Evolutionary conservation across 2,888 invertebrate genomes (phyloP), one percentile per base, ranked within the genome.

Genomic region (Kryphioiulus occultus): DNA sequence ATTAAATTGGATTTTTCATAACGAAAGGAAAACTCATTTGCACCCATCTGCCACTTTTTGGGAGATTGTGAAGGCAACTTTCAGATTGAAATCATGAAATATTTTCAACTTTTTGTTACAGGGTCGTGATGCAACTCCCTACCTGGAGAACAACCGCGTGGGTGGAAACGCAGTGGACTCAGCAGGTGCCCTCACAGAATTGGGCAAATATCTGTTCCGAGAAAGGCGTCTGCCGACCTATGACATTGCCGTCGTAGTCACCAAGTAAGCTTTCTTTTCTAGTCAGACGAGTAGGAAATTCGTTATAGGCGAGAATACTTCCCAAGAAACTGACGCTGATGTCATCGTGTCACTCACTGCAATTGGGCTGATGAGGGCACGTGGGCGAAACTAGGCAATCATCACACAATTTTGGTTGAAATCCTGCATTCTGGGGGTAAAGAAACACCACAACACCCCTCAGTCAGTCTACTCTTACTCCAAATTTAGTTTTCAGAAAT

Each of bases 151-250:
- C 91, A 98, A 98, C 93, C 95, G 97, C 90, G 97, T 98, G 86
- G 97, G 97, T 89, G 94, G 97, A 89, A 98, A 98, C 92, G 98
- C 98, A 59, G 97, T 98, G 88, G 98, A 98, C 92, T 97, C 97
- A 1, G 98, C 98, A 83, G 97, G 97, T 84, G 98, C 98, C 89
- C 94, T 98, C 90, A 98, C 98, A 89, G 98, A 98, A 93, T 97
- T 98, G 97, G 98, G 98, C 93, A 98, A 98, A 95, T 98, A 98
- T 94, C 94, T 98, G 92, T 98, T 97, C 94, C 95, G 97, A 92
- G 98, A 98, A 93, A 94, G 98, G 92, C 94, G 98, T 91, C 94
- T 98, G 92, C 98, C 98, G 87, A 98, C 98, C 90, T 98, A 98
- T 93, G 98, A 98, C 92, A 97, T 98, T 90, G 98, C 98, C 88